These are phyloP conservation scores for Dicranocentrus wangi DNA, from an alignment of 2,888 invertebrate species.

Conservation along the genomic window DNA sequence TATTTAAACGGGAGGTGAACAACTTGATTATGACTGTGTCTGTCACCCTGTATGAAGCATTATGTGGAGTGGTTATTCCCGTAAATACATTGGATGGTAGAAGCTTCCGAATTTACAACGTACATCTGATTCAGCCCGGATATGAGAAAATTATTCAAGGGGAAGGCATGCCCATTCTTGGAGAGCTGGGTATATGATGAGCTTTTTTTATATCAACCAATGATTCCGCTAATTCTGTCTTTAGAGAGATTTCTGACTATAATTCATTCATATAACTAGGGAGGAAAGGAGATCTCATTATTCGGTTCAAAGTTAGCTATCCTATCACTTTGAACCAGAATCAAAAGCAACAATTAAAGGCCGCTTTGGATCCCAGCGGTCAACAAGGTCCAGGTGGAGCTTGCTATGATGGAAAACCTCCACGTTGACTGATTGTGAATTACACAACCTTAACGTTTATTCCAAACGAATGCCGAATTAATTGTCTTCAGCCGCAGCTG, in stretches of 20 bases:
- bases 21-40: conserved; percentile 80
- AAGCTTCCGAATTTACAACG: conserved; percentile 79
- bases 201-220: neutral
- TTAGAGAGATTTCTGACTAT: neutral
- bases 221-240: neutral
- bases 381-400: conserved; percentile 31
- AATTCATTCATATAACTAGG: no score
- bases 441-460: no score
- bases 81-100: conserved; percentile 83
- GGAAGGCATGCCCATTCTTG: conserved; percentile 84
- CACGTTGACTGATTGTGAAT: no score
- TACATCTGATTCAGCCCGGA: conserved; percentile 77
- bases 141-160: conserved; percentile 82
- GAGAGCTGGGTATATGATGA: conserved; percentile 77
- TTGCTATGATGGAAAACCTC: conserved; percentile 52
- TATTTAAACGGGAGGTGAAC: conserved; percentile 81
- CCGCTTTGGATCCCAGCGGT: conserved; percentile 65
- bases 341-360: conserved; percentile 75
- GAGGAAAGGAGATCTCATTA: conserved; percentile 81
- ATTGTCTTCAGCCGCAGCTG: conserved; percentile 43
- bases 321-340: conserved; percentile 77
- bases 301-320: conserved; percentile 81
- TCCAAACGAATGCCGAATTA: no score
- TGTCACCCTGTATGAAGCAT: conserved; percentile 82
- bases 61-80: conserved; percentile 82